Evolutionary conservation across 2,113 vertebrate species (phyloP).

Genomic region (Cochlearius cochlearius): DNA sequence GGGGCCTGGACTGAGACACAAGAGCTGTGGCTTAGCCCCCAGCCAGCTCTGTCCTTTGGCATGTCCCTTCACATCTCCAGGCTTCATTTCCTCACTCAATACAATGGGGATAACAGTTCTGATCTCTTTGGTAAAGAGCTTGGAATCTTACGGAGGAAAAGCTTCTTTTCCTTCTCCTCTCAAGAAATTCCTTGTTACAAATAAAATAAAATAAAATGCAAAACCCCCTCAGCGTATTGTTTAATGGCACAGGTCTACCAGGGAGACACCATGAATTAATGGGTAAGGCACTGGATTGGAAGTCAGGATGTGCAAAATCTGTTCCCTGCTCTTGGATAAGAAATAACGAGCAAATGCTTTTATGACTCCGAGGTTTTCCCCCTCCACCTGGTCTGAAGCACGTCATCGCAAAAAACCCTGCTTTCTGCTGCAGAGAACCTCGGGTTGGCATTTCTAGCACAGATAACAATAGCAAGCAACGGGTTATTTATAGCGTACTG

Average conservation of each 20-base stretch:
- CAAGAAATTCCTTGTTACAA: neutral
- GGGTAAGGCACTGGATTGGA: neutral
- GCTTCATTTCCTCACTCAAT: neutral
- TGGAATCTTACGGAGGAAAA: neutral
- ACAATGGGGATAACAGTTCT: neutral
- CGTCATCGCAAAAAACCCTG: neutral
- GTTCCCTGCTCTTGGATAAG: neutral
- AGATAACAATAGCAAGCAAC: neutral
- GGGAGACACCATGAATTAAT: neutral
- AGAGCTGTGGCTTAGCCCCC: neutral
- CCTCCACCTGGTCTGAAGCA: neutral
- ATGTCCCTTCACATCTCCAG: neutral
- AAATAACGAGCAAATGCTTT: neutral
- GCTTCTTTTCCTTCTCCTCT: neutral
- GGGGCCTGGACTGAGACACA: neutral
- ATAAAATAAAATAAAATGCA: neutral
- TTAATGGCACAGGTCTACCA: neutral
- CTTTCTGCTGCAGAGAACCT: neutral
- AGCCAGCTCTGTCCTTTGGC: neutral
- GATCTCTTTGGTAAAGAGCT: neutral
- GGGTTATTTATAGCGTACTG: neutral
- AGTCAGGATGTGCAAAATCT: neutral
- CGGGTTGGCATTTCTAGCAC: neutral
- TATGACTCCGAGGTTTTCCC: neutral
- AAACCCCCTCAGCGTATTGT: rapidly evolving